phyloP scores from a whole-genome alignment of 2,888 invertebrate species.

The Apamea crenata region DNA sequence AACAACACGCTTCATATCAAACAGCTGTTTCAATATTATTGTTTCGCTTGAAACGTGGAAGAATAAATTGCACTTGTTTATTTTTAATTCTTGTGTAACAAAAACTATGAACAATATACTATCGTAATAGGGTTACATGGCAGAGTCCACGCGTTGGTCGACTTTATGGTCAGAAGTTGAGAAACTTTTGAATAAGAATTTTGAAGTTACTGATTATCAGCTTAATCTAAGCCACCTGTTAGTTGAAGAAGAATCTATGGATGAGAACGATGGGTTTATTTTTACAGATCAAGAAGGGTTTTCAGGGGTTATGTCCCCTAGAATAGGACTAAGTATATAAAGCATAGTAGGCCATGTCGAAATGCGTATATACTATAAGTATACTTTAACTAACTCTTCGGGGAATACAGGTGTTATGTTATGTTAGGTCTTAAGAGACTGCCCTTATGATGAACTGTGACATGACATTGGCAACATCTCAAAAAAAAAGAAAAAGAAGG shows the following conservation, averaged over 20 bases:
- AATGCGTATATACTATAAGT: neutral
- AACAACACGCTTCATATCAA: constrained; percentile 29
- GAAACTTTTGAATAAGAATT: constrained; percentile 9
- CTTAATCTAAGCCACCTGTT: neutral
- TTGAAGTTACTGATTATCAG: neutral
- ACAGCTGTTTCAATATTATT: constrained; percentile 57
- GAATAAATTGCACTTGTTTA: constrained; percentile 48
- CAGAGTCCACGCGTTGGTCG: constrained; percentile 13
- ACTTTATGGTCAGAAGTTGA: neutral
- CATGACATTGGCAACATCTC: too few relatives aligned
- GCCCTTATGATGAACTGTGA: neutral
- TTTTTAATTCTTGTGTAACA: constrained; percentile 52
- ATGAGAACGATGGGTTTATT: neutral
- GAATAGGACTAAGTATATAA: neutral
- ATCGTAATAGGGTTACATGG: constrained; percentile 1
- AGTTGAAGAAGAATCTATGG: neutral
- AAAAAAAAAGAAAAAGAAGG: neutral
- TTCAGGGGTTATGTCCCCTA: neutral
- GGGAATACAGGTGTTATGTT: neutral
- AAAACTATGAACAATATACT: constrained; percentile 18
- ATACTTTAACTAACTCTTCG: neutral
- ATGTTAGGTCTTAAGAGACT: neutral
- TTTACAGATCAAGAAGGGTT: neutral
- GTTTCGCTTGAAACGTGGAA: constrained; percentile 42
- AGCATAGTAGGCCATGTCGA: neutral